These are phyloP conservation scores for Pangasianodon gigas DNA, from an alignment of 2,113 vertebrate genomes.

Conservation along the genomic window DNA sequence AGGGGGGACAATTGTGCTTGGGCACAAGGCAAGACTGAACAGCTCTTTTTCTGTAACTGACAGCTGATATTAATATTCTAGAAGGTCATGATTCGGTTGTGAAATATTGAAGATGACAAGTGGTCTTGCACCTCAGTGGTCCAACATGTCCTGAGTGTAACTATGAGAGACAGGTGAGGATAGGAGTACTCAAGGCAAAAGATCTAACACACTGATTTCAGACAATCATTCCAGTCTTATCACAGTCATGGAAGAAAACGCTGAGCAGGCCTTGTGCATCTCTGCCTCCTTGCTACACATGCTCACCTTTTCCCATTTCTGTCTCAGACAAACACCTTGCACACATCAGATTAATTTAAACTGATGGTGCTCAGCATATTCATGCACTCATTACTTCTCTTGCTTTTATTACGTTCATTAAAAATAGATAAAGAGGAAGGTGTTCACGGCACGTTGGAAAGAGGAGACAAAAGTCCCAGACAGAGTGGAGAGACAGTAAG, in stretches of 20 bases:
- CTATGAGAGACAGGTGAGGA: neutral
- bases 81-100: neutral
- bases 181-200: neutral
- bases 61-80: neutral
- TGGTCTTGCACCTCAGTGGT: neutral
- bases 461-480: neutral
- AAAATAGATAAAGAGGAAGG: slow-evolving; percentile 35
- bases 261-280: neutral
- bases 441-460: slow-evolving; percentile 8
- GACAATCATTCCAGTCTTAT: neutral
- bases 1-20: no score
- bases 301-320: neutral
- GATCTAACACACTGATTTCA: neutral
- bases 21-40: no score
- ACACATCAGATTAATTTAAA: slow-evolving; percentile 9
- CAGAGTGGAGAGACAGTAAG: neutral
- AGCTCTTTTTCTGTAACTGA: neutral
- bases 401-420: slow-evolving; percentile 25
- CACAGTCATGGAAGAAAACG: neutral
- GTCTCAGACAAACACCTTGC: neutral
- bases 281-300: neutral
- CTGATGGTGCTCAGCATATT: slow-evolving; percentile 35
- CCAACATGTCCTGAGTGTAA: neutral
- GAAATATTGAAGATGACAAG: neutral
- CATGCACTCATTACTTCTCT: slow-evolving; percentile 38